Evolutionary conservation across 2,113 vertebrate species (phyloP).

Genomic region (Osmerus mordax): DNA sequence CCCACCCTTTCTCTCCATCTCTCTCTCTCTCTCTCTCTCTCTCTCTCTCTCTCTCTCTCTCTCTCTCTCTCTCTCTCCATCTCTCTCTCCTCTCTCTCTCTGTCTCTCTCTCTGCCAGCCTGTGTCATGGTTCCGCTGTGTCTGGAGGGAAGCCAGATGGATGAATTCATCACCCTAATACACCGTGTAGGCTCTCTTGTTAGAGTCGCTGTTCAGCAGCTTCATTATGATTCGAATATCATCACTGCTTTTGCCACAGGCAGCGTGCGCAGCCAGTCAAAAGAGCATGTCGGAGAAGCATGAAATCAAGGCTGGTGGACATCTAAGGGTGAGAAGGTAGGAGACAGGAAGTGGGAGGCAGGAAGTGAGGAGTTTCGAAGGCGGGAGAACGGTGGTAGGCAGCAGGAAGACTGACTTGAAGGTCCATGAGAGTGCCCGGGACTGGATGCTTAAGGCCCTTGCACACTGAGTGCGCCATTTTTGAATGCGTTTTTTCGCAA

Average conservation of each 20-base stretch:
- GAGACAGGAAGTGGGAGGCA: background rate
- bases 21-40: background rate
- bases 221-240: constrained; percentile 60
- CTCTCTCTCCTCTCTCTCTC: constrained; percentile 1
- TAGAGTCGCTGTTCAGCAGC: constrained; percentile 58
- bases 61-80: background rate
- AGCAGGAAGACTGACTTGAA: too few relatives aligned
- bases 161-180: constrained; percentile 59
- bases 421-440: too few relatives aligned
- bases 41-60: constrained; percentile 1
- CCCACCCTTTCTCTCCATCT: background rate
- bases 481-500: too few relatives aligned
- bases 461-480: too few relatives aligned
- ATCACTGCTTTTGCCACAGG: constrained; percentile 40
- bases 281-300: constrained; percentile 49
- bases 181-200: constrained; percentile 54
- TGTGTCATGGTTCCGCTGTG: constrained; percentile 22
- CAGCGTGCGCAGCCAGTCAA: constrained; percentile 38
- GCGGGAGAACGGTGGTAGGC: too few relatives aligned
- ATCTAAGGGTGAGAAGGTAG: constrained; percentile 35
- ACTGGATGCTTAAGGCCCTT: too few relatives aligned
- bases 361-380: too few relatives aligned
- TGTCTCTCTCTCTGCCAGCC: background rate
- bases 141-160: constrained; percentile 46
- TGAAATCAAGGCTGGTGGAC: constrained; percentile 43